Base-by-base conservation (phyloP, 2,797 vertebrate species). In the Sebastes taczanowskii region DNA sequence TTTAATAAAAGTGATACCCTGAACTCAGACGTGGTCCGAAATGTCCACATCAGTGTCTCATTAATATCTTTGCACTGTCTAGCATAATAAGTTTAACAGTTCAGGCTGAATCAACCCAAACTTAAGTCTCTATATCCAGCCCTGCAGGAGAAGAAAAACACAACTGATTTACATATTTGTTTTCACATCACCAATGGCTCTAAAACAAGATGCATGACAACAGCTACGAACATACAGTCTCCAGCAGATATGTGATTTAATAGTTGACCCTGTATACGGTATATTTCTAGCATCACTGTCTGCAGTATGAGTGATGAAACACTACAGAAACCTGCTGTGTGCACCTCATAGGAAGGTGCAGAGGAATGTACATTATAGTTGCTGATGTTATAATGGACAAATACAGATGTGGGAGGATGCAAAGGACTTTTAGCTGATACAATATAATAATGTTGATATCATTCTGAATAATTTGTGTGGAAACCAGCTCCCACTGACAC, bases 221-320 rank as follows among this genome's bases (percentile, higher is more conserved):
- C 78, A 42, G 53, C 66, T 78, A 60, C 27, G 52, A 52, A 85
- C 55, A 67, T 11, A 59, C 55, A 35, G 22, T 74, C 78, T 88
- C 86, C 91, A 91, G 91, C 86, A 89, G 82, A 89, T 73, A 18
- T 67, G 78, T 86, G 89, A 88, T 81, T 86, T 34, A 69, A 83
- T 29, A 79, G 61, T 83, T 75, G 32, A 87, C 80, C 83, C 86
- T 83, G 84, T 87, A 34, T 65, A 27, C n/a, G 4, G 64, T 66
- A 13, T 11, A 22, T 18, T 25, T 60, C 23, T 74, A 63, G 64
- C 59, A 11, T 81, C 3, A 34, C 71, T 22, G 34, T 67, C 25
- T 42, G 62, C 66, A 67, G 71, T 11, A 7, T 61, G 46, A 38
- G 58, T 29, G 69, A 53, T 35, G 53, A 14, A 56, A 65, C 49